Base-by-base conservation (phyloP, 1,140 invertebrate species). In the Chrysomallon squamiferum region DNA sequence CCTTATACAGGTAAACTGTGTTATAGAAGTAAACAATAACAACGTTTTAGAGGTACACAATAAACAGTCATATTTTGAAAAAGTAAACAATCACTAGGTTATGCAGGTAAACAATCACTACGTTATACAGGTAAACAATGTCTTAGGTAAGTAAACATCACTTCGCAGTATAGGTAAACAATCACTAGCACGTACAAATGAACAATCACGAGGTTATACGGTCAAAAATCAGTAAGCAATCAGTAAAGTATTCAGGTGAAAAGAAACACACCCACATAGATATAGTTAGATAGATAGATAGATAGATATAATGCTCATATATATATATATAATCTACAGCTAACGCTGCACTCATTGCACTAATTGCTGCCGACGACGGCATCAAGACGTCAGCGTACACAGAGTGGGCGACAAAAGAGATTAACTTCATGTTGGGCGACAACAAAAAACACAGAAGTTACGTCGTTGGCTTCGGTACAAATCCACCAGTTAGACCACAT, bases 351-450 rank as follows among this genome's bases (percentile, higher is more conserved):
- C 74, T 80, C n/a, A 33, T 79, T 20, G 75, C 75, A 25, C 59
- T 79, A 18, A 65, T 75, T 27, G 78, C 79, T 5, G 78, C 78
- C 4, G 69, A 73, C 1, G 49, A 70, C 15, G 75, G 76, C 2
- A 73, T 81, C 20, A 59, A 71, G 1, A 27, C 69, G 20, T 43
- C 67, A 3, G 25, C 38, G 2, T 74, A 89, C 72, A 72, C 85
- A 20, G 69, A 83, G 57, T 90, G 89, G 72, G 90, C 90, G 3
- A 81, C 86, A 65, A 71, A 86, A 67, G 90, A 91, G 80, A 88
- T 91, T 45, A 78, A 88, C 69, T 91, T 91, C 73, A 88, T 90
- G 62, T 81, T 91, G 1, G 90, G 90, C 1, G 85, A 87, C 57
- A 82, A 82, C 69, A 89, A 89, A 4, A 81, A 86, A 49, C 89